Evolutionary conservation across 2,113 vertebrate genomes (phyloP).

Genomic region (Mesembrinibis cayennensis): DNA sequence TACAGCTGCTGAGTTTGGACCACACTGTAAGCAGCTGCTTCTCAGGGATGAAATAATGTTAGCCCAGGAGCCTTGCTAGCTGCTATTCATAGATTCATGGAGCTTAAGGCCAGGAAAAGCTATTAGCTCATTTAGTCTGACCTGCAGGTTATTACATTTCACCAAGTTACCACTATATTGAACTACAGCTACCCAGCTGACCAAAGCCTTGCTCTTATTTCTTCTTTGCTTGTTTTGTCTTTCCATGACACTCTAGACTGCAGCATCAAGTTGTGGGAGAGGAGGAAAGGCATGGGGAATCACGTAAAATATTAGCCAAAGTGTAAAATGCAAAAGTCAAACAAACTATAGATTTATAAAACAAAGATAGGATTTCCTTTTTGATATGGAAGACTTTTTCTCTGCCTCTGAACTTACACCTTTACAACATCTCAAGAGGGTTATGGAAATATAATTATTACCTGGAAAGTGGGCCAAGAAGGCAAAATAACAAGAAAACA

Average conservation of each 20-base stretch:
- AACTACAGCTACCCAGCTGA: background rate
- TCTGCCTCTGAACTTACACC: background rate
- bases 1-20: background rate
- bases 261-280: background rate
- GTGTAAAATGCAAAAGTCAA: background rate
- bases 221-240: background rate
- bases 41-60: background rate
- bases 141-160: background rate
- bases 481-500: background rate
- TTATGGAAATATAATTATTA: background rate
- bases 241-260: accelerated
- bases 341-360: background rate
- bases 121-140: background rate
- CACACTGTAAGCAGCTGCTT: background rate
- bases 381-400: background rate
- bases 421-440: background rate
- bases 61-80: background rate
- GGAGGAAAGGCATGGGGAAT: background rate
- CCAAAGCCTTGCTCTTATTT: background rate
- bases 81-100: background rate
- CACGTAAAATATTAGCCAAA: background rate
- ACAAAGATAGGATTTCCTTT: background rate
- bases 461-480: background rate
- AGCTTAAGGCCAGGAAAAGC: background rate
- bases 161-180: background rate